Conservation (phyloP, 2,888 invertebrate species). For the Caenorhabditis sp. region DNA sequence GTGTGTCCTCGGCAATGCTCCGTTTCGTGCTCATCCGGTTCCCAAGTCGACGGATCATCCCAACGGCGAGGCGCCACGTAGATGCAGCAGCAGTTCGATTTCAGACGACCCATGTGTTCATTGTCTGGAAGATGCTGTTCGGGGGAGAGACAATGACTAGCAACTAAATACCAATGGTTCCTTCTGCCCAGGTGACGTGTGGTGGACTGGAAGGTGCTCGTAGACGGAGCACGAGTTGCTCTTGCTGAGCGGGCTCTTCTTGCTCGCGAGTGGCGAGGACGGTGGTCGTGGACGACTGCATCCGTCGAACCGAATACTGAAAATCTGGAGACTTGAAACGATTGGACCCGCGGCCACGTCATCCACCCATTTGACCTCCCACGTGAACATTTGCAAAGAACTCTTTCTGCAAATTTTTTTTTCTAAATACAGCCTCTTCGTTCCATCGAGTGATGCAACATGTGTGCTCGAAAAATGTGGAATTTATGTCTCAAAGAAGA, state of each 20-base stretch:
- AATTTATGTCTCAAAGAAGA: not conserved
- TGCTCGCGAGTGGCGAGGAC: conserved; percentile 6
- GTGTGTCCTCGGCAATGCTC: conserved; percentile 81
- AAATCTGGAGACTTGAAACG: not conserved
- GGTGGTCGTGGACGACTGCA: not conserved
- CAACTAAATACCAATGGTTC: conserved; percentile 68
- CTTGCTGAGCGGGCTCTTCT: conserved; percentile 19
- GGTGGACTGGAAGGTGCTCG: conserved; percentile 59
- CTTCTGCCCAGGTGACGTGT: conserved; percentile 75
- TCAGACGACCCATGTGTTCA: conserved; percentile 86
- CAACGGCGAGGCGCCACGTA: conserved; percentile 82
- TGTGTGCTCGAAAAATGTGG: not conserved
- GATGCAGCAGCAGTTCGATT: conserved; percentile 83
- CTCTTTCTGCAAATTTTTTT: too few relatives aligned
- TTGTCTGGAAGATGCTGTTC: conserved; percentile 85
- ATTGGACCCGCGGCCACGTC: too few relatives aligned
- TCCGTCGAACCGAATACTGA: not conserved
- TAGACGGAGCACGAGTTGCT: conserved; percentile 65
- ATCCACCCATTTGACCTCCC: not conserved
- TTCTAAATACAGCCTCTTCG: too few relatives aligned
- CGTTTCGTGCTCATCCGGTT: conserved; percentile 79
- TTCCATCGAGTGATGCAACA: not conserved
- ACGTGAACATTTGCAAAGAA: not conserved
- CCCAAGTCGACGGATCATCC: conserved; percentile 81
- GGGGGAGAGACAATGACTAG: not conserved